Evolutionary conservation across 2,113 vertebrate species (phyloP).

Genomic region (Delphinus delphis): DNA sequence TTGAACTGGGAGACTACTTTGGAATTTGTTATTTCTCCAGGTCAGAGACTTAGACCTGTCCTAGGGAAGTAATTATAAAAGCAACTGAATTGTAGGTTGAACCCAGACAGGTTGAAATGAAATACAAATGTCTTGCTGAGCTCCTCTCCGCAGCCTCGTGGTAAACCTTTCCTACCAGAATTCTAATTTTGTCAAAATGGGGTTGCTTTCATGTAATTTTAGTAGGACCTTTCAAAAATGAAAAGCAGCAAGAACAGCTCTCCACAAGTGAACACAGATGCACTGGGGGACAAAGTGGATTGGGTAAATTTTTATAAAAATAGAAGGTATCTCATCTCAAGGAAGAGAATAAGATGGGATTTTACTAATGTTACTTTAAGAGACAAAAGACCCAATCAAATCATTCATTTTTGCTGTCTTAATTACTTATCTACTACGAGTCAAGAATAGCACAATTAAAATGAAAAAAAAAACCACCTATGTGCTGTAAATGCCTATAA

Average conservation of each 20-base stretch:
- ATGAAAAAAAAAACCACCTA: not conserved
- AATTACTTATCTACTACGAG: not conserved
- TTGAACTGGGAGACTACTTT: not conserved
- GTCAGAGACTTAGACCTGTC: not conserved
- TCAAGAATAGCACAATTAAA: not conserved
- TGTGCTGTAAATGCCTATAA: not conserved
- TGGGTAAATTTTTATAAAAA: conserved; percentile 4
- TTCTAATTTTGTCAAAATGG: conserved; percentile 59
- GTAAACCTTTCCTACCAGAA: conserved; percentile 53
- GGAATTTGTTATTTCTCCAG: conserved; percentile 11
- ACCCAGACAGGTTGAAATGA: not conserved
- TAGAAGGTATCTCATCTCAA: conserved; percentile 11
- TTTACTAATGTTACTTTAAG: not conserved
- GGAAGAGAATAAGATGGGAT: not conserved
- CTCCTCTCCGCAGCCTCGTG: not conserved
- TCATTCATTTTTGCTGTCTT: conserved; percentile 15
- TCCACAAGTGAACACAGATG: conserved; percentile 20
- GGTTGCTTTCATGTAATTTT: conserved; percentile 67
- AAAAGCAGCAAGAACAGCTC: not conserved
- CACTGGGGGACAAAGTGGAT: not conserved
- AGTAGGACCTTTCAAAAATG: conserved; percentile 41
- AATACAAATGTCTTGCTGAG: not conserved
- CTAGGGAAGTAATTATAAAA: conserved; percentile 44
- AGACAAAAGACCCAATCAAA: conserved; percentile 2
- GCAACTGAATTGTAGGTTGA: not conserved